Evolutionary conservation across 2,888 invertebrate species (phyloP), one percentile per base, ranked within the genome.

Genomic region (Augochlorella aurata): DNA sequence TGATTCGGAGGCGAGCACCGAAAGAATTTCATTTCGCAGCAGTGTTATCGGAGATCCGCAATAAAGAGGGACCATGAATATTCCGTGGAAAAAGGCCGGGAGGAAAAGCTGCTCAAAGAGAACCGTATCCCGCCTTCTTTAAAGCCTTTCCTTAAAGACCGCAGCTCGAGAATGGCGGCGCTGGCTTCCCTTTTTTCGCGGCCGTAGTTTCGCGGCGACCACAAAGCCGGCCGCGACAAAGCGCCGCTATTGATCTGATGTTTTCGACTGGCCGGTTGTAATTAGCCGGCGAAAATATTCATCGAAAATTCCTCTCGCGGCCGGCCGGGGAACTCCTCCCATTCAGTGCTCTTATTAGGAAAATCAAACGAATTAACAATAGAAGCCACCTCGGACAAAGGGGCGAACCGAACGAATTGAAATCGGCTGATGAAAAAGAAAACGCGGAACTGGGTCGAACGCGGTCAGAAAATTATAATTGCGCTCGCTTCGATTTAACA

Each of bases 21-120:
- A 66, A 50, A 50, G 45, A 79, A 69, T 52, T 69, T 69, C 29
- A 78, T 69, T 24, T 38, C 38, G n/a, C 1, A 7, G 1, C 21
- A 4, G 21, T 24, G 47, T 68, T 74, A 61, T 71, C 54, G 70
- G 66, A 29, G 50, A 24, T 4, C 18, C 14, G 38, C n/a, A 47
- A 71, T 47, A 68, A 74, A 50, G 68, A 58, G 47, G 29, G 24
- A 21, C 69, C 72, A 77, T 50, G 68, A 76, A 77, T 66, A 29
- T 73, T 71, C 21, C 44, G 72, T 45, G 74, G 24, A 68, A 54
- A 65, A n/a, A 38, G 49, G n/a, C 45, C 18, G 21, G 14, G 49
- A 16, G 50, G 50, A 21, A 54, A 21, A 54, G 54, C 54, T 14
- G 21, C 18, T 50, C 24, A 74, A 38, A 47, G 72, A 66, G 47